Percentiles rank a stretch among this genome's conserved stretches.
phyloP scores from a whole-genome alignment of 2,797 vertebrate genomes.

The Phrynocephalus guinanensis region DNA sequence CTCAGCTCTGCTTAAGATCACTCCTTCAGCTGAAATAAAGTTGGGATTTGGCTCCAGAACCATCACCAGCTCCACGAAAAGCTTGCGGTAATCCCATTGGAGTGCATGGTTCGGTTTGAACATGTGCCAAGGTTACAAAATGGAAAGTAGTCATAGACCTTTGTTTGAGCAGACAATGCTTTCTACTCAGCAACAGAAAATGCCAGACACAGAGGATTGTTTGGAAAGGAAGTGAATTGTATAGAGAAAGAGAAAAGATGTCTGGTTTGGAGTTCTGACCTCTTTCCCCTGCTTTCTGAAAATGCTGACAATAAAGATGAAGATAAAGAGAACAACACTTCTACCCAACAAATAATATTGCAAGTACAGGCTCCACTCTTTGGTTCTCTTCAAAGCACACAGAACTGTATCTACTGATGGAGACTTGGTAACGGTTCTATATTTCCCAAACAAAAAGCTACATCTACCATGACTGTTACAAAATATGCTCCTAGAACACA shows the following conservation, averaged over 20 bases:
- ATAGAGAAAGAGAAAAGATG: background rate
- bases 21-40: too few species aligned
- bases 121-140: slow-evolving; percentile 11
- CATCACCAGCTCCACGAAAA: background rate
- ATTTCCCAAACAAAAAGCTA: background rate
- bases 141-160: background rate
- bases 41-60: background rate
- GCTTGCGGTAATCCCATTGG: background rate
- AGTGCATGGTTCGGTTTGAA: background rate
- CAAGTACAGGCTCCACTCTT: background rate
- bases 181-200: background rate
- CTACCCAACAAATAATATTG: background rate
- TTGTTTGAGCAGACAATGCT: background rate
- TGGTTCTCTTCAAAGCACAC: background rate
- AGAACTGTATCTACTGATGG: background rate
- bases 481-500: too few species aligned
- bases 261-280: background rate
- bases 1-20: too few species aligned
- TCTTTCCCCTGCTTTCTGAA: background rate
- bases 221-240: background rate
- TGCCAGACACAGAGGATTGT: background rate
- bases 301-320: background rate
- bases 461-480: background rate
- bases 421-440: background rate
- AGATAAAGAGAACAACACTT: background rate